phyloP scores from a whole-genome alignment of 2,113 vertebrate species.

The Microcebus lehilahytsara region DNA sequence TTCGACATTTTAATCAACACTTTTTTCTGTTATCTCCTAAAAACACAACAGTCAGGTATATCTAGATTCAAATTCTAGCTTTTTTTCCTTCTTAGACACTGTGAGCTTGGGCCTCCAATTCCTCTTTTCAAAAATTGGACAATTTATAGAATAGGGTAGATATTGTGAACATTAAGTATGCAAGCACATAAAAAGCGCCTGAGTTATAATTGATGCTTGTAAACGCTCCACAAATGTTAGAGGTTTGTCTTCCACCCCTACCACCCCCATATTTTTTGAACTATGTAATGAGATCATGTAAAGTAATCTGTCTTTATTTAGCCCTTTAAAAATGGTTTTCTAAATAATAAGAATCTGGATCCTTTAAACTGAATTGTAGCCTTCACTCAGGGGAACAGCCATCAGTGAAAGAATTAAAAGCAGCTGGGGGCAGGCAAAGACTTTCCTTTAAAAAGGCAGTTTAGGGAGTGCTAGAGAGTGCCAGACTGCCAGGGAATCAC shows the following conservation, averaged over 20 bases:
- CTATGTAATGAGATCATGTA: background rate
- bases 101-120: background rate
- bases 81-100: background rate
- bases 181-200: background rate
- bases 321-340: constrained; percentile 5
- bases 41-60: accelerated
- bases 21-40: background rate
- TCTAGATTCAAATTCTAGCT: background rate
- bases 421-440: background rate
- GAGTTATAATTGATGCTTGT: background rate
- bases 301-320: background rate
- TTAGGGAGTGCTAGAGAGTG: background rate
- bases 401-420: constrained; percentile 27
- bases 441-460: constrained; percentile 1
- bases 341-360: background rate
- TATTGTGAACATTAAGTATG: background rate
- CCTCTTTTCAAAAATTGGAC: background rate
- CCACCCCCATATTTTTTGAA: background rate
- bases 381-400: background rate
- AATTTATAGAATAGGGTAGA: background rate
- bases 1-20: background rate
- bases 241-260: background rate
- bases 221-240: background rate
- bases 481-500: background rate
- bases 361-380: background rate